Base-by-base conservation (phyloP, 2,113 vertebrate species). In the Vanacampus margaritifer region DNA sequence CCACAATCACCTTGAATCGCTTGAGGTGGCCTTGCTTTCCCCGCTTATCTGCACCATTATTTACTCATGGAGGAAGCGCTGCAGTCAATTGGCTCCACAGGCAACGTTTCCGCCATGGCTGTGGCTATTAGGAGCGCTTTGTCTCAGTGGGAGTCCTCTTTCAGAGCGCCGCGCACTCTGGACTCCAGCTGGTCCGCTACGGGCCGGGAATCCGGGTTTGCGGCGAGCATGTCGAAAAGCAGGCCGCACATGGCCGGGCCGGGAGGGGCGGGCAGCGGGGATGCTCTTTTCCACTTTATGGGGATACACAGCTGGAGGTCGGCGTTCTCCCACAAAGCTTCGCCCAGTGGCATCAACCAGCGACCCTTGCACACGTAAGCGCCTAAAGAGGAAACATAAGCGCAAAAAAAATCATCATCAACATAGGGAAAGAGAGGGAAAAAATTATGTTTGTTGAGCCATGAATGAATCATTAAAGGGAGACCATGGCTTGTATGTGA, bases 251-350 rank as follows among this genome's bases (percentile, higher is more conserved):
- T 89, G 48, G 93, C 93, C 57, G 94, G 93, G 68, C 93, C 83
- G 0, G 90, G 90, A 48, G 89, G 76, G 9, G 87, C 81, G 0
- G 89, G 90, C 75, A 90, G 82, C 2, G 86, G 94, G 84, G 95
- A 94, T 68, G 93, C 94, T 79, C 95, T 94, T 84, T 93, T 93
- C 83, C 91, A 93, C 90, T 94, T 97, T 90, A 94, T 93, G 37
- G 96, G 97, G 90, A 99, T 95, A 76, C 92, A 92, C 90, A 97
- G 88, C 92, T 95, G 95, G 91, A 97, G 94, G 87, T 94, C 93
- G 64, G 94, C 93, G 75, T 97, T 97, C 86, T 97, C 94, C 91
- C 95, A 96, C 90, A 98, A 88, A 37, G 96, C 96, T 81, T 97
- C 95, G 32, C 96, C 96, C 37, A 98, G 93, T 0, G 96, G 96